Conservation (phyloP, 2,797 vertebrate genomes). For the Xenopus petersii region DNA sequence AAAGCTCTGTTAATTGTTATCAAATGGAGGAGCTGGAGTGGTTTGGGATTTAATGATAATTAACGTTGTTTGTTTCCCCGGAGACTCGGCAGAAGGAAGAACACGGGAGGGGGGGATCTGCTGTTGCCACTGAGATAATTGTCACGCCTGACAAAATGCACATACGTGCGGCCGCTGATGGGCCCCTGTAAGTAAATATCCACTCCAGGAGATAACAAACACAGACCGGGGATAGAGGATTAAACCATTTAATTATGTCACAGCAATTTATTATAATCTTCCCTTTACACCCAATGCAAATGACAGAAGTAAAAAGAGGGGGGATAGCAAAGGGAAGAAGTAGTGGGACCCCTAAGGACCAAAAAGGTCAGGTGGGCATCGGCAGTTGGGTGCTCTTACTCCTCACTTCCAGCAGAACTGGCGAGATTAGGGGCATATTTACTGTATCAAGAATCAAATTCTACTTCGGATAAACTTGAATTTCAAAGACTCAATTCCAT, state of each 20-base stretch:
- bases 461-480: too few species aligned
- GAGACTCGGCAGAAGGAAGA: constrained; percentile 29
- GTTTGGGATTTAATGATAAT: constrained; percentile 39
- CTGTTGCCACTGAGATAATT: constrained; percentile 22
- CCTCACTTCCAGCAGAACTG: too few species aligned
- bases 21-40: constrained; percentile 27
- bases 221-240: neutral
- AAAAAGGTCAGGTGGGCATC: too few species aligned
- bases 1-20: constrained; percentile 41
- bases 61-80: constrained; percentile 24
- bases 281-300: too few species aligned
- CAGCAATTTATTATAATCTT: too few species aligned
- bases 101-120: neutral
- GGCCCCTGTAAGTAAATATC: constrained; percentile 1
- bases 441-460: too few species aligned
- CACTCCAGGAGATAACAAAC: constrained; percentile 6
- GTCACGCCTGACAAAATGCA: constrained; percentile 24
- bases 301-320: too few species aligned
- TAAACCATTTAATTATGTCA: neutral
- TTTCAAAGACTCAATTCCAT: too few species aligned
- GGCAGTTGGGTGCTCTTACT: too few species aligned
- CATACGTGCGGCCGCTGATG: constrained; percentile 8
- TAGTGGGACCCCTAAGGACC: too few species aligned
- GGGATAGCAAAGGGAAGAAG: too few species aligned
- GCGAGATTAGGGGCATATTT: too few species aligned